Evolutionary conservation across 2,113 vertebrate genomes (phyloP), one percentile per base, ranked within the genome.

Genomic region (Perca schrenkii): DNA sequence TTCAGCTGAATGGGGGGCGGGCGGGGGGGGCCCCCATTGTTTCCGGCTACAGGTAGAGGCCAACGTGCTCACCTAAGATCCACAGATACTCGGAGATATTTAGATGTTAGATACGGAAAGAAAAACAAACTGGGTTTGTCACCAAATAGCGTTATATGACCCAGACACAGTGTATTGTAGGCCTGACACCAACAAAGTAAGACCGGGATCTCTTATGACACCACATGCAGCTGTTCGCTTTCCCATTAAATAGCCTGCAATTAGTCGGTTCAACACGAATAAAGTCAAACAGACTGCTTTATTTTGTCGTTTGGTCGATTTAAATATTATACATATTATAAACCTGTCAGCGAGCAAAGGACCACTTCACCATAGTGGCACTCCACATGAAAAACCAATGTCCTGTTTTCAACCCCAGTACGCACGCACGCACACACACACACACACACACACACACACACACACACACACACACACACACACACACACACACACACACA

Each of bases 1-100:
- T 86, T 91, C 80, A 80, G 62, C 3, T 46, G 21, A 62, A 4
- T 28, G 50, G 64, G 13, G 40, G 2, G 0, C 13, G 19, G 40
- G 0, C 2, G 15, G 19, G 22, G 46, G 34, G 43, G n/a, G n/a
- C n/a, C n/a, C n/a, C n/a, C 67, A 49, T 84, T 85, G 77, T 87
- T 56, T 77, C 58, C 28, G 56, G 79, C 67, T 65, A 2, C 82
- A 88, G 89, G 79, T 88, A 70, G 47, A 86, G 86, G 70, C 85
- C 85, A 86, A 43, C 13, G 75, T 47, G 68, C 21, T 3, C 2
- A 46, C 3, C 28, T 16, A 19, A 47, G 19, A 52, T 11, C 31
- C 57, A 31, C 43, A 43, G 15, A 49, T 2, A 40, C 19, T 46
- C 53, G 58, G 34, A 19, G 21, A 7, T 13, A 50, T 54, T 49